Base-by-base conservation (phyloP, 2,113 vertebrate species). In the Meriones unguiculatus region DNA sequence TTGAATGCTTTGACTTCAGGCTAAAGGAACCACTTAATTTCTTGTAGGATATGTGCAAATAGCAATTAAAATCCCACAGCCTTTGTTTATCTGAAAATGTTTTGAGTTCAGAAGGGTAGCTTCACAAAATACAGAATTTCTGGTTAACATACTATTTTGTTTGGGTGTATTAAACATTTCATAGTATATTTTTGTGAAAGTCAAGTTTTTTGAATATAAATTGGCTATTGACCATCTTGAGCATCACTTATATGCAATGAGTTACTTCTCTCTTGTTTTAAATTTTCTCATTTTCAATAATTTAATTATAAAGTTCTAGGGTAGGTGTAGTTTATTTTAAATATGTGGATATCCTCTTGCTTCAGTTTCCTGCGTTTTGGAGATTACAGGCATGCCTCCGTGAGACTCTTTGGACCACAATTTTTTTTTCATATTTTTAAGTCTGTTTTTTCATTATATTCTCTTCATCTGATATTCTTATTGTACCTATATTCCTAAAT, bases 351-450 rank as follows among this genome's bases (percentile, higher is more conserved):
- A 85, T 28, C 81, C n/a, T 84, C n/a, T 24, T 4, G 38, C 7
- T 24, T 41, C 24, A 64, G 59, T 59, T 41, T 41, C 24, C 77
- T 57, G 52, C 22, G 12, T 82, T 59, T 59, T 50, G 75, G 7
- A 22, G 80, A 82, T 82, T 82, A 46, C 24, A 85, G 59, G 38
- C n/a, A 62, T 17, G 59, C 64, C 10, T 86, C 41, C 67, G 77
- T 96, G 24, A 52, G 22, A 80, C 65, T 57, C 28, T 86, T 73
- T 35, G n/a, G 35, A 38, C 46, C 7, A 20, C 46, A 46, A 46
- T 92, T 96, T 67, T 86, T 38, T 90, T 50, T 67, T 73, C 57
- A 95, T 17, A 67, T 67, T 90, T 87, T 75, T 70, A 57, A 67
- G 57, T 90, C 7, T 82, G 35, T 38, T 59, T 3, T 81, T 57